Evolutionary conservation across 1,140 invertebrate species (phyloP).

Genomic region (Aplysia californica): DNA sequence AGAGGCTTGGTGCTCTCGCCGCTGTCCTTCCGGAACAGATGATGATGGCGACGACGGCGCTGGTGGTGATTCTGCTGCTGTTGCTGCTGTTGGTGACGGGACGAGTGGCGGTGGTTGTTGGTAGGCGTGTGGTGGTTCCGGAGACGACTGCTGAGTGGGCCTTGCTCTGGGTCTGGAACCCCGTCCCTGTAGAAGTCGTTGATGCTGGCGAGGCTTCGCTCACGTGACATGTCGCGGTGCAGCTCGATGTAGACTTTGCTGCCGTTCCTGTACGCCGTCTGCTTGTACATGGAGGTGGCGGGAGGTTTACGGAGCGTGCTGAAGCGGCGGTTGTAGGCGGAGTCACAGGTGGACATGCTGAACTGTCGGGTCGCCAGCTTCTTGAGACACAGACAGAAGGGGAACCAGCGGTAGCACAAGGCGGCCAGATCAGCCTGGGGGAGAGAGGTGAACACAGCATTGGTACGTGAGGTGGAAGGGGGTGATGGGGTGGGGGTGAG

Average conservation of each 20-base stretch:
- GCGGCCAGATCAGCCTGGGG: slow-evolving; percentile 25
- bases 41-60: neutral
- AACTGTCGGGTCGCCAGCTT: slow-evolving; percentile 14
- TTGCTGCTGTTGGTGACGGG: neutral
- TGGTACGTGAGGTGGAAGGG: no score
- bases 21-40: neutral
- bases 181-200: neutral
- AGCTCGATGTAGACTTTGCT: slow-evolving; percentile 2
- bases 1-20: neutral
- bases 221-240: neutral
- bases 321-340: slow-evolving; percentile 11
- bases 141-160: neutral
- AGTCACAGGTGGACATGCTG: slow-evolving; percentile 32
- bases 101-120: neutral
- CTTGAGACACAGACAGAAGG: slow-evolving; percentile 30
- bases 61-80: neutral
- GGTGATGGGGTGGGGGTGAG: no score
- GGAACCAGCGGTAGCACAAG: slow-evolving; percentile 21
- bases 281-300: neutral
- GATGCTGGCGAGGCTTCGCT: neutral
- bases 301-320: slow-evolving; percentile 15
- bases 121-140: neutral
- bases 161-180: neutral
- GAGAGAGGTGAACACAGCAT: no score
- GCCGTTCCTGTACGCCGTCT: neutral